phyloP scores from a whole-genome alignment of 2,113 vertebrate genomes.

The Lagenorhynchus albirostris region DNA sequence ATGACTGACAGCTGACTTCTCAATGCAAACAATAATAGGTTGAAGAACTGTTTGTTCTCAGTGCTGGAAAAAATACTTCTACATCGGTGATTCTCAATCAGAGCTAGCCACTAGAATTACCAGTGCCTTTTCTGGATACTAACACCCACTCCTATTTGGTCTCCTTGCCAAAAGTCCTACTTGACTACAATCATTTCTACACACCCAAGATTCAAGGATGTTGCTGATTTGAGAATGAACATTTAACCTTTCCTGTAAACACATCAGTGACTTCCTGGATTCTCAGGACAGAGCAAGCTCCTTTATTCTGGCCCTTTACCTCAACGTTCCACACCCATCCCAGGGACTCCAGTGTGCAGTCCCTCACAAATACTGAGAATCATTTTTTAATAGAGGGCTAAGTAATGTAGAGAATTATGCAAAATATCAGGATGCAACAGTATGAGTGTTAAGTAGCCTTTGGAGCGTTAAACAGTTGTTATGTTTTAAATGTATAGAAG shows the following conservation, averaged over 20 bases:
- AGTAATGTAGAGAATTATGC: background rate
- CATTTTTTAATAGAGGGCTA: background rate
- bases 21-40: background rate
- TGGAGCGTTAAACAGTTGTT: background rate
- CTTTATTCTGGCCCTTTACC: background rate
- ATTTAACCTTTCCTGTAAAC: background rate
- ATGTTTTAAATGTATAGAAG: background rate
- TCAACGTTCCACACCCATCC: background rate
- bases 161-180: background rate
- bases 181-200: background rate
- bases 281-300: background rate
- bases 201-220: background rate
- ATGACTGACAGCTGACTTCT: background rate
- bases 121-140: background rate
- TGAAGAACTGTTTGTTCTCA: background rate
- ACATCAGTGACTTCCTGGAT: background rate
- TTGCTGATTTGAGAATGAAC: background rate
- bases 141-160: background rate
- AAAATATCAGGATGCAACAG: background rate
- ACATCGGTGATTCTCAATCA: background rate
- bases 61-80: background rate
- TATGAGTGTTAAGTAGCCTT: background rate
- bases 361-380: background rate
- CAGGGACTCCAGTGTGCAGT: accelerated
- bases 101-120: background rate